Evolutionary conservation across 2,113 vertebrate genomes (phyloP).

Genomic region (Dipodomys ordii): DNA sequence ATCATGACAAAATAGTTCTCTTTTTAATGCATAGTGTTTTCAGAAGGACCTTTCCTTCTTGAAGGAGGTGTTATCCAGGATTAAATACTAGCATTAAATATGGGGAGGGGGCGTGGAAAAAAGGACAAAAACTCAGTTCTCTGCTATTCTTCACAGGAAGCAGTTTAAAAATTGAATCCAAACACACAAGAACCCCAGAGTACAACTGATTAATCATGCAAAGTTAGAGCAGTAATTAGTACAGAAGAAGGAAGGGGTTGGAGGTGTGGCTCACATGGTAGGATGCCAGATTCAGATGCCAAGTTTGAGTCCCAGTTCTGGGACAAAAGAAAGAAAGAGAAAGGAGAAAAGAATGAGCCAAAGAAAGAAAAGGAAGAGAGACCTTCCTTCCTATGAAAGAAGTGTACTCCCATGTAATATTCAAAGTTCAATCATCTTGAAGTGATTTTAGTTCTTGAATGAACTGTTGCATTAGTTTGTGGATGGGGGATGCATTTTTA

Average conservation of each 20-base stretch:
- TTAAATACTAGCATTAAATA: not conserved
- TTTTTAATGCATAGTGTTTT: not conserved
- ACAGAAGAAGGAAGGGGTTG: not conserved
- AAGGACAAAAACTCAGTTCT: constrained; percentile 45
- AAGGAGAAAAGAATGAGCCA: too few relatives aligned
- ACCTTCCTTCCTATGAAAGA: not conserved
- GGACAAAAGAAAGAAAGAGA: too few relatives aligned
- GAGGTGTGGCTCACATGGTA: too few relatives aligned
- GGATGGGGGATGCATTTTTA: not conserved
- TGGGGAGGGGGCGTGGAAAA: not conserved
- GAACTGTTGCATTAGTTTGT: not conserved
- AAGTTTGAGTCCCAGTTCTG: too few relatives aligned
- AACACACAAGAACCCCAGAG: not conserved
- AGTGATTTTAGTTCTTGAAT: constrained; percentile 52
- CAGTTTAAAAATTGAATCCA: constrained; percentile 59
- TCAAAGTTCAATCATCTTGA: constrained; percentile 60
- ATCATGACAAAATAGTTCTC: not conserved
- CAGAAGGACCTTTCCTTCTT: not conserved
- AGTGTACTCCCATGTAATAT: not conserved
- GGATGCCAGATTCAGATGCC: too few relatives aligned
- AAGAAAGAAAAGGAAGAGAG: not conserved
- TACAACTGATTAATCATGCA: constrained; percentile 55
- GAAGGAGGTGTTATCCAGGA: not conserved
- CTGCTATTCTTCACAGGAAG: constrained; percentile 30
- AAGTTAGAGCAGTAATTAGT: not conserved